Conservation (phyloP, 2,888 invertebrate genomes). For the Boloria euphrosyne region DNA sequence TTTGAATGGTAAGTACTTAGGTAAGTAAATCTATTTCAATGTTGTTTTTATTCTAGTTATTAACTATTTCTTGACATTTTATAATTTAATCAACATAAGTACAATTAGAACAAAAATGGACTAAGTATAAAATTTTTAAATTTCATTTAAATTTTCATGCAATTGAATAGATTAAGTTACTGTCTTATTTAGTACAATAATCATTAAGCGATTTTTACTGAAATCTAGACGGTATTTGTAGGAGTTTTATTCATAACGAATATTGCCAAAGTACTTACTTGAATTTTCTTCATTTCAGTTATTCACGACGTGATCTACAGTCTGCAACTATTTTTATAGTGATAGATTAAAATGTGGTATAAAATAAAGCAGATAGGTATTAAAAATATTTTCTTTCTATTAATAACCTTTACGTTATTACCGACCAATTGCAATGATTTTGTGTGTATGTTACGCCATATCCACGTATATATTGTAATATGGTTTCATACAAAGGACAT, state of each 20-base stretch:
- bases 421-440: background rate
- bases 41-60: constrained; percentile 3
- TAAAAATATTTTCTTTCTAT: constrained; percentile 4
- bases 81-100: no score
- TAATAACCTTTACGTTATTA: background rate
- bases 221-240: no score
- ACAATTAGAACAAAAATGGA: no score
- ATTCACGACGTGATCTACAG: constrained; percentile 1
- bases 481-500: no score
- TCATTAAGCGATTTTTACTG: no score
- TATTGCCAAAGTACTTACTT: background rate
- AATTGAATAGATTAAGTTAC: no score
- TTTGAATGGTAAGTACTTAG: constrained; percentile 10
- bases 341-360: background rate
- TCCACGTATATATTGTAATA: no score
- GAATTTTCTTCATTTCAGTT: constrained; percentile 14
- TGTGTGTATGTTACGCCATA: no score
- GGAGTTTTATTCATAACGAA: no score
- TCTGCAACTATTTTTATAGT: background rate
- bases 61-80: background rate
- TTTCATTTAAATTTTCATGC: no score
- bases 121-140: no score
- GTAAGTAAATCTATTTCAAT: constrained; percentile 3
- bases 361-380: constrained; percentile 5
- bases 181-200: no score